Evolutionary conservation across 2,113 vertebrate species (phyloP).

Genomic region (Sorex fumeus): DNA sequence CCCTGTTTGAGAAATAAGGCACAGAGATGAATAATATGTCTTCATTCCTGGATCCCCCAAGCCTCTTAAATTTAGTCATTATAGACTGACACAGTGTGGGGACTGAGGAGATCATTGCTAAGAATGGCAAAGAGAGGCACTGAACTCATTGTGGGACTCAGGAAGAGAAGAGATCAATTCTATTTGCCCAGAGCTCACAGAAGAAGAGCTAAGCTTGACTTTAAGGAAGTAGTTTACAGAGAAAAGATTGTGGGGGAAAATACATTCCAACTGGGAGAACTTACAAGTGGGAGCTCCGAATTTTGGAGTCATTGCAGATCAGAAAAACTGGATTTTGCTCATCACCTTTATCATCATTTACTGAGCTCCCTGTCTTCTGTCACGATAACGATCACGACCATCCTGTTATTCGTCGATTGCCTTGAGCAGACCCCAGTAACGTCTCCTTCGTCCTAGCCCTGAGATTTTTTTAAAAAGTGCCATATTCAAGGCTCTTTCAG

Average conservation of each 20-base stretch:
- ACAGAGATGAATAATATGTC: conserved; percentile 14
- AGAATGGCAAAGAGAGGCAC: too few relatives aligned
- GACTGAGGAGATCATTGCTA: too few relatives aligned
- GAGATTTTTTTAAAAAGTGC: too few relatives aligned
- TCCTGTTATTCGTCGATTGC: too few relatives aligned
- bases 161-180: not conserved
- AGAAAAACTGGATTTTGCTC: not conserved
- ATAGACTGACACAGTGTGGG: not conserved
- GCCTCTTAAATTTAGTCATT: not conserved
- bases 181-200: not conserved
- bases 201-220: not conserved
- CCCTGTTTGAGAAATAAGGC: not conserved
- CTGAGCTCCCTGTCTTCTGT: not conserved
- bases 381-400: too few relatives aligned
- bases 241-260: not conserved
- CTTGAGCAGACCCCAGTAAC: too few relatives aligned
- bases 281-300: not conserved
- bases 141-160: not conserved
- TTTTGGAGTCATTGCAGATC: not conserved
- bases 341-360: not conserved
- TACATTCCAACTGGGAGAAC: not conserved
- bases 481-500: too few relatives aligned
- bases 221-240: not conserved
- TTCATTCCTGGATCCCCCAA: not conserved
- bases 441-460: too few relatives aligned